These are phyloP conservation scores for Andrena fulva DNA, from an alignment of 2,888 invertebrate species.

Conservation along the genomic window DNA sequence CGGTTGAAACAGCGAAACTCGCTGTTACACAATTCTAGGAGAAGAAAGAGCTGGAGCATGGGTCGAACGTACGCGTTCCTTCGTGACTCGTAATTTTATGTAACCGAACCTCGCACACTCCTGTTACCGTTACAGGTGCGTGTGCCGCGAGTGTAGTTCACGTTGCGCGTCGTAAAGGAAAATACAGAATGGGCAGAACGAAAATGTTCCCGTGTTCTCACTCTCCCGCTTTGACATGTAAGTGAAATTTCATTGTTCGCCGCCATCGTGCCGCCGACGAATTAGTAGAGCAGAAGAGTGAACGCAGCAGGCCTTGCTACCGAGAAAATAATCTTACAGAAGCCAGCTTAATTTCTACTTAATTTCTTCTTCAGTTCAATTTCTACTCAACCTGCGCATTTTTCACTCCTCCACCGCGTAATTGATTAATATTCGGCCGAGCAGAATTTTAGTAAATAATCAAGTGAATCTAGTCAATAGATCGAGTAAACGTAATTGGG, in stretches of 20 bases:
- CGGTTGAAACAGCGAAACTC: conserved; percentile 2
- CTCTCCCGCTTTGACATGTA: conserved; percentile 28
- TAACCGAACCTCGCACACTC: not conserved
- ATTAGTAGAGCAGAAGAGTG: conserved; percentile 64
- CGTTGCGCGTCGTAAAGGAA: not conserved
- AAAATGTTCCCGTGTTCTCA: conserved; percentile 21
- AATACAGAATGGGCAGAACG: not conserved
- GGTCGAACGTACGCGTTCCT: conserved; percentile 2
- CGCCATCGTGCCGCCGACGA: conserved; percentile 34
- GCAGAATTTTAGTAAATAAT: no score
- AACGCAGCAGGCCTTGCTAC: conserved; percentile 19
- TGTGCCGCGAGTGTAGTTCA: not conserved
- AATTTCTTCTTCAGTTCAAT: not conserved
- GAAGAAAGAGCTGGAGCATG: not conserved
- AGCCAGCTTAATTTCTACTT: conserved; percentile 31
- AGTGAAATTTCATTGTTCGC: conserved; percentile 63
- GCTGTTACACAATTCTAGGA: conserved; percentile 22
- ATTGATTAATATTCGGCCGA: not conserved
- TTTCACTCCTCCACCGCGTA: conserved; percentile 11
- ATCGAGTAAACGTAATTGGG: no score
- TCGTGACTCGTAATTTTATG: conserved; percentile 22
- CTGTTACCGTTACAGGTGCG: not conserved
- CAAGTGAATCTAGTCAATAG: no score
- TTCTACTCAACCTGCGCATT: conserved; percentile 14
- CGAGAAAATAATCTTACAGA: conserved; percentile 42